These are phyloP conservation scores for Notamacropus eugenii DNA, from an alignment of 2,797 vertebrate genomes.

Conservation along the genomic window DNA sequence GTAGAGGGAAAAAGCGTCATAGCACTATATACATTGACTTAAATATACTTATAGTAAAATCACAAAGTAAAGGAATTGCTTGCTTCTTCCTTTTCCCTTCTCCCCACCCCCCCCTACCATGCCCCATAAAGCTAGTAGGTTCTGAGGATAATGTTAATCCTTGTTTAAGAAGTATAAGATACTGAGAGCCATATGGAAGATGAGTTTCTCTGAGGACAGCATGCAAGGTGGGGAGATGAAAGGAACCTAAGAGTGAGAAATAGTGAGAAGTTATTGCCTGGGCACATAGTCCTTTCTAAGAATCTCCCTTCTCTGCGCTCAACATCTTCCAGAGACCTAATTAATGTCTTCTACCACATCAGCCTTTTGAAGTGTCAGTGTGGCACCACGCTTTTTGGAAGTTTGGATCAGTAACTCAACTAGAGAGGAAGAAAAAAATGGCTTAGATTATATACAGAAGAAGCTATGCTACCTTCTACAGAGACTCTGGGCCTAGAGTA, in stretches of 20 bases:
- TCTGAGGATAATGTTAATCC: background rate
- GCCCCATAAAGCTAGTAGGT: background rate
- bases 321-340: background rate
- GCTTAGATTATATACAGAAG: background rate
- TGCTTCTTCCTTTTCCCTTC: background rate
- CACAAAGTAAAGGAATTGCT: background rate
- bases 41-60: background rate
- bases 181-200: background rate
- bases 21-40: background rate
- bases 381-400: background rate
- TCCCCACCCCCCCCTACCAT: fast-evolving
- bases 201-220: background rate
- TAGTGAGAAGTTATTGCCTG: background rate
- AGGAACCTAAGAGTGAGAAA: background rate
- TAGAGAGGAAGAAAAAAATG: background rate
- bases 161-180: background rate
- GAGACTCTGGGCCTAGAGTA: background rate
- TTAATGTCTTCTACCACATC: background rate
- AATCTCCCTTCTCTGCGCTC: background rate
- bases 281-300: background rate
- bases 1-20: background rate
- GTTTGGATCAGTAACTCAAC: background rate
- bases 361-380: background rate
- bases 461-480: background rate
- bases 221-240: background rate